Percentiles rank a stretch among this genome's conserved stretches.
Evolutionary conservation across 2,888 invertebrate species (phyloP).

Genomic region (Heliconius charithonia): DNA sequence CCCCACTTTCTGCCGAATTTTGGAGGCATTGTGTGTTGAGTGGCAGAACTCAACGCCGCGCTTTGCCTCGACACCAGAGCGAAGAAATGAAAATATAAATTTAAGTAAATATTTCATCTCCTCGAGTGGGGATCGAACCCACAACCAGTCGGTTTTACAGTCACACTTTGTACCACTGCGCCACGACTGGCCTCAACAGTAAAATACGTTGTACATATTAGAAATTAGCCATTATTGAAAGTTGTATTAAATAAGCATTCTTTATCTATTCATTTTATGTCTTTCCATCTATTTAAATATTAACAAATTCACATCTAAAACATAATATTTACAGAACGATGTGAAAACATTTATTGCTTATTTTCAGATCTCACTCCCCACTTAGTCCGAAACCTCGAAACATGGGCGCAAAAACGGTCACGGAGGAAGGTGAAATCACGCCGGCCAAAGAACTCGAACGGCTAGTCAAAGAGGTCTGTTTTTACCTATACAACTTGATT

Average conservation of each 20-base stretch:
- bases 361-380: slow-evolving; percentile 85
- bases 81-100: no score
- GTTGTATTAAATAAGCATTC: not conserved
- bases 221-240: not conserved
- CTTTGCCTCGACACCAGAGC: no score
- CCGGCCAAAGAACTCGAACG: slow-evolving; percentile 89
- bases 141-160: no score
- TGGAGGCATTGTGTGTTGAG: no score
- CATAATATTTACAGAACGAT: not conserved
- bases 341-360: slow-evolving; percentile 29
- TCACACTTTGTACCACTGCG: no score
- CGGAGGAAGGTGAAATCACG: slow-evolving; percentile 84
- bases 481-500: slow-evolving; percentile 28
- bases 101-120: no score
- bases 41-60: no score
- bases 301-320: slow-evolving; percentile 2
- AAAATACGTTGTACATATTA: not conserved
- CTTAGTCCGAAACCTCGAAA: slow-evolving; percentile 85
- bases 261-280: no score
- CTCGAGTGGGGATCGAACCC: no score
- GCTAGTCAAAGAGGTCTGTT: slow-evolving; percentile 87
- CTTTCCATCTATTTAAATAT: not conserved
- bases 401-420: slow-evolving; percentile 78
- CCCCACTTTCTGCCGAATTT: no score
- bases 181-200: no score